Evolutionary conservation across 2,888 invertebrate species (phyloP).

Genomic region (Noctuana brunneofusca): DNA sequence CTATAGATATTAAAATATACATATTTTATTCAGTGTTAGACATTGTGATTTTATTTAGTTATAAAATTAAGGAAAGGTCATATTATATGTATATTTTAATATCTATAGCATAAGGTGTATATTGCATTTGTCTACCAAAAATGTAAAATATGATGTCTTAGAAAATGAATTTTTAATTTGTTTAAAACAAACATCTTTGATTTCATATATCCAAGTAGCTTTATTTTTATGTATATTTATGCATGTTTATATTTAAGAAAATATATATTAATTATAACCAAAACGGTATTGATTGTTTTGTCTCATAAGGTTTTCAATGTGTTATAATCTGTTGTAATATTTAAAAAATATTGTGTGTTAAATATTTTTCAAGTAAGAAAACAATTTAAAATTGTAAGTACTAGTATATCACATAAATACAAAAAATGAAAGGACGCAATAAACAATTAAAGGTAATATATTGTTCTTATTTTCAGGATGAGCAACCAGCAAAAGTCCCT

Average conservation of each 20-base stretch:
- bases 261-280: neutral
- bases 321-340: too few species aligned
- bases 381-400: too few species aligned
- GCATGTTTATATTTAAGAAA: neutral
- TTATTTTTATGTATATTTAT: neutral
- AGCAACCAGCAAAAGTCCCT: slow-evolving; percentile 79
- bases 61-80: neutral
- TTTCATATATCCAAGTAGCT: slow-evolving; percentile 4
- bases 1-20: neutral
- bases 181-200: slow-evolving; percentile 9
- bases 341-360: too few species aligned
- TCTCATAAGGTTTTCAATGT: neutral
- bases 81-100: neutral
- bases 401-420: neutral
- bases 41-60: neutral
- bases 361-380: too few species aligned
- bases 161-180: slow-evolving; percentile 7
- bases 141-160: neutral
- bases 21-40: neutral
- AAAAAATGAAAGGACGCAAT: too few species aligned
- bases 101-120: neutral
- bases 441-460: neutral
- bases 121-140: neutral
- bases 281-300: neutral
- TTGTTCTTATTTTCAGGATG: slow-evolving; percentile 51